A percentile compares a stretch with the other conserved stretches of the same genome.
These are phyloP conservation scores for Chloroclystis v-ata DNA, from an alignment of 2,888 invertebrate genomes.

Conservation along the genomic window DNA sequence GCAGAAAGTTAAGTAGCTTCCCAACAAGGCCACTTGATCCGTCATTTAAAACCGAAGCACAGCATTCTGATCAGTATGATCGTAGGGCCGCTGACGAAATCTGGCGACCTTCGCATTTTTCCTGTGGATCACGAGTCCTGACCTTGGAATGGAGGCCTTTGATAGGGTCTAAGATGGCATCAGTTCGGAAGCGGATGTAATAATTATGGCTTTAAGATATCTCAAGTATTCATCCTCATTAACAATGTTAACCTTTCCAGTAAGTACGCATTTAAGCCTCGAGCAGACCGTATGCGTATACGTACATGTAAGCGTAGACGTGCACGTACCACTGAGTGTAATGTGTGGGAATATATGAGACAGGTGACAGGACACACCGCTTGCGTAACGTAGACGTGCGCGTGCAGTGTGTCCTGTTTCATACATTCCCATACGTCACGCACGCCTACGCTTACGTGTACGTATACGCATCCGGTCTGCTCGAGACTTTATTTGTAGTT, in stretches of 20 bases:
- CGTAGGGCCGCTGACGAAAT: constrained; percentile 35
- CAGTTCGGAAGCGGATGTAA: constrained; percentile 15
- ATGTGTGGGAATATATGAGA: no score
- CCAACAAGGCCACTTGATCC: constrained; percentile 17
- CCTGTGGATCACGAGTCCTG: constrained; percentile 29
- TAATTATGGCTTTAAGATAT: constrained; percentile 4
- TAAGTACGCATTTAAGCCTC: neutral
- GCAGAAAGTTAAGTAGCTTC: neutral
- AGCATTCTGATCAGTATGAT: constrained; percentile 43
- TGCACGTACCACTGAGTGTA: no score
- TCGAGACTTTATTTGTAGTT: no score
- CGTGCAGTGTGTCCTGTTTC: no score
- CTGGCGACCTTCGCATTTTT: constrained; percentile 39
- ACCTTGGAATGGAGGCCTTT: constrained; percentile 38
- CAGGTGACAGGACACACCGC: no score
- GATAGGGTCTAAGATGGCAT: constrained; percentile 11
- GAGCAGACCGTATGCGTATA: no score
- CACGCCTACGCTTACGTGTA: no score
- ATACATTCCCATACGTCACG: no score
- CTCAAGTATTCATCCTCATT: constrained; percentile 3
- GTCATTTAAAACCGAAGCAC: constrained; percentile 38
- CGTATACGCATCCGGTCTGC: no score
- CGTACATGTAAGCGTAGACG: no score
- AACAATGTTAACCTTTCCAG: neutral
- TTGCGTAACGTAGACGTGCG: no score